Conservation (phyloP, 2,888 invertebrate species). For the Plusia festucae region DNA sequence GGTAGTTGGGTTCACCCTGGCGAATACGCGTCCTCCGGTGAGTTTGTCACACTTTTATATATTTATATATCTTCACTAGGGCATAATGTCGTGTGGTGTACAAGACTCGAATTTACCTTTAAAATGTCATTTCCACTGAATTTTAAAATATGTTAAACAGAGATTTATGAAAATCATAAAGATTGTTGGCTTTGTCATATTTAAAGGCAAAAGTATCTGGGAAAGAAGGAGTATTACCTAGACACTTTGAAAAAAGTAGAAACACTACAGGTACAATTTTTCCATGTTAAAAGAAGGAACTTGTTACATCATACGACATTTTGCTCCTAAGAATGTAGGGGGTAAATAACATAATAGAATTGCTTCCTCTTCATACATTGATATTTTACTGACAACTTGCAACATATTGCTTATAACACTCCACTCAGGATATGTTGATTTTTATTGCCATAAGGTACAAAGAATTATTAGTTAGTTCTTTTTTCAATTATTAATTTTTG, state of each 20-base stretch:
- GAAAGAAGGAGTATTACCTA: too few relatives aligned
- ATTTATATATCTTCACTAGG: slow-evolving; percentile 9
- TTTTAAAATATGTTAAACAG: background rate
- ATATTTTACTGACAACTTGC: background rate
- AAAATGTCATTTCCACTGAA: too few relatives aligned
- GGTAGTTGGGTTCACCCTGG: slow-evolving; percentile 99
- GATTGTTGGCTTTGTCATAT: too few relatives aligned
- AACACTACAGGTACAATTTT: too few relatives aligned
- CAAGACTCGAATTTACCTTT: too few relatives aligned
- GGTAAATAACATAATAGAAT: background rate
- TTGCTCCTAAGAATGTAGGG: background rate
- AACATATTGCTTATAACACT: slow-evolving; percentile 1
- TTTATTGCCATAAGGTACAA: background rate
- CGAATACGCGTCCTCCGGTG: slow-evolving; percentile 99
- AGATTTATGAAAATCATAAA: too few relatives aligned
- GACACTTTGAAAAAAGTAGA: too few relatives aligned
- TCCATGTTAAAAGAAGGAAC: too few relatives aligned
- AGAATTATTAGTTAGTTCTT: too few relatives aligned
- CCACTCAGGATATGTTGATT: background rate
- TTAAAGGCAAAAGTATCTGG: too few relatives aligned
- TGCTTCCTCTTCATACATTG: background rate
- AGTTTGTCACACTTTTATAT: slow-evolving; percentile 57
- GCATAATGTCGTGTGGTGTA: slow-evolving; percentile 23
- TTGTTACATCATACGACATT: background rate
- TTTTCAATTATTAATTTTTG: background rate